Evolutionary conservation across 2,888 invertebrate species (phyloP).

Genomic region (Euphydryas editha): DNA sequence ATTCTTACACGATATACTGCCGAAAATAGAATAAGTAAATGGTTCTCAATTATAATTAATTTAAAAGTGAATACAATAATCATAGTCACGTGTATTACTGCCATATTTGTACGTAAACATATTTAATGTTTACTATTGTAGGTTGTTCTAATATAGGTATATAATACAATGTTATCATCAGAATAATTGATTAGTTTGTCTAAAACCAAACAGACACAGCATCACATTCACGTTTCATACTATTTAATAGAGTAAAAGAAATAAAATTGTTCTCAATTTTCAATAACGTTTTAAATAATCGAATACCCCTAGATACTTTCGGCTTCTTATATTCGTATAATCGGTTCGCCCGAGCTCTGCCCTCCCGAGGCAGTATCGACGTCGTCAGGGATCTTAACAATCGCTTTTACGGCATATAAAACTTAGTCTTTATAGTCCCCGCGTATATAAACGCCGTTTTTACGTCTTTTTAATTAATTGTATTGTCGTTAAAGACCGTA

Average conservation of each 20-base stretch:
- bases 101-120: no score
- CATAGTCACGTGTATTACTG: no score
- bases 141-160: no score
- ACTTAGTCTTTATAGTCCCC: slow-evolving; percentile 83
- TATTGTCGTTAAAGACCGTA: slow-evolving; percentile 78
- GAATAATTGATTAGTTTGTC: no score
- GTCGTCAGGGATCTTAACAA: slow-evolving; percentile 76
- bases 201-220: no score
- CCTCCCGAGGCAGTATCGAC: slow-evolving; percentile 59
- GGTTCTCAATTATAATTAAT: no score
- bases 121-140: no score
- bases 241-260: neutral
- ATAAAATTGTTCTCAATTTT: neutral
- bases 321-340: slow-evolving; percentile 54
- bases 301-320: slow-evolving; percentile 47
- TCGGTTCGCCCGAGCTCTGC: slow-evolving; percentile 48
- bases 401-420: slow-evolving; percentile 84
- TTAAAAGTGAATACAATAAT: no score
- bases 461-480: slow-evolving; percentile 83
- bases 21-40: neutral
- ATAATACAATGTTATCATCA: no score
- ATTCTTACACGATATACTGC: neutral
- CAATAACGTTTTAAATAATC: slow-evolving; percentile 26
- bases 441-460: slow-evolving; percentile 82
- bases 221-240: no score